Evolutionary conservation across 2,113 vertebrate species (phyloP).

Genomic region (Bolborhynchus lineola): DNA sequence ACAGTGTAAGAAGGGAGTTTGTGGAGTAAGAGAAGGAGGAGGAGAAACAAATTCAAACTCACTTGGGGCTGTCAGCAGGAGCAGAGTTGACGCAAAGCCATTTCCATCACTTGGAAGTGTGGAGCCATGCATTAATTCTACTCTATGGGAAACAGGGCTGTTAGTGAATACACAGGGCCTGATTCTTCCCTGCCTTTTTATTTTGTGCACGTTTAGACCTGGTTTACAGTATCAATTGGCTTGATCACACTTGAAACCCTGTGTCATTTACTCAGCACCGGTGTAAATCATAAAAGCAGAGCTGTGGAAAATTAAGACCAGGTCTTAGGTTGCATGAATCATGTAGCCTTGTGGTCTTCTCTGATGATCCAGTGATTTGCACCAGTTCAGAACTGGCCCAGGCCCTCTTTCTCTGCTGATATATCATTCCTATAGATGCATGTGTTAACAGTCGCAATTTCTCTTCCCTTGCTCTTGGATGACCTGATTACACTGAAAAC

Average conservation of each 20-base stretch:
- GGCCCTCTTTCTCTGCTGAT: neutral
- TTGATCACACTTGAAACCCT: neutral
- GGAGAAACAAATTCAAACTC: neutral
- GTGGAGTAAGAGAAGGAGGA: neutral
- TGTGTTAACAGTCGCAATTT: neutral
- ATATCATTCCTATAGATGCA: neutral
- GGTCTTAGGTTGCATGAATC: neutral
- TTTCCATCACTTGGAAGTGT: neutral
- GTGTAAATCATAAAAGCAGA: neutral
- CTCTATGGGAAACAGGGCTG: neutral
- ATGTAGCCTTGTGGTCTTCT: neutral
- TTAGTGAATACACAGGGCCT: neutral
- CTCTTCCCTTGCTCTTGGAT: neutral
- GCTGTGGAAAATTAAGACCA: conserved; percentile 9
- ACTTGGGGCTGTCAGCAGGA: neutral
- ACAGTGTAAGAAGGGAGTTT: neutral
- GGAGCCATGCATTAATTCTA: neutral
- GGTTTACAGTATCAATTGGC: neutral
- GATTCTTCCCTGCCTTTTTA: neutral
- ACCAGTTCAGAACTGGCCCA: neutral
- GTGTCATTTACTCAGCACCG: neutral
- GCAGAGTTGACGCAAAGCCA: neutral
- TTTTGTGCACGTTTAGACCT: conserved; percentile 3
- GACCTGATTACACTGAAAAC: conserved; percentile 33
- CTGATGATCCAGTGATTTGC: neutral